A percentile compares a stretch with the other conserved stretches of the same genome.
Evolutionary conservation across 2,888 invertebrate genomes (phyloP).

Genomic region (Phyllotreta striolata): DNA sequence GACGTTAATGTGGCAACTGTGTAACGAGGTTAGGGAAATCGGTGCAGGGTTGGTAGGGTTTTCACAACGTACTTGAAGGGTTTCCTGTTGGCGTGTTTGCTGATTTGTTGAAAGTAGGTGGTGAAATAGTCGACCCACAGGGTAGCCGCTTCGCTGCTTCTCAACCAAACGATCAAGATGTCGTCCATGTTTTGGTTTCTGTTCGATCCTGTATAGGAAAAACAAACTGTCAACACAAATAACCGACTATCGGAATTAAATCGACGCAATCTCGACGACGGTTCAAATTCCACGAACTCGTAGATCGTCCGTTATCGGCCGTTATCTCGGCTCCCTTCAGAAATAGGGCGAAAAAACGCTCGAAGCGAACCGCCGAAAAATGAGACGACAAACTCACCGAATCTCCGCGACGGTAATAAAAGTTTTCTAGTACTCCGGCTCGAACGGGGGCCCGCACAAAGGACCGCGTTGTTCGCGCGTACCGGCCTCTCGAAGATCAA

Average conservation of each 20-base stretch:
- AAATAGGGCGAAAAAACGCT: too few relatives aligned
- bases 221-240: too few relatives aligned
- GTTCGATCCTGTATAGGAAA: conserved; percentile 50
- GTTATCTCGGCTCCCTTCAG: too few relatives aligned
- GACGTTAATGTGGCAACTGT: neutral
- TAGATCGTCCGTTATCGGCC: too few relatives aligned
- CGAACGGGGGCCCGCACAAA: neutral
- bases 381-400: too few relatives aligned
- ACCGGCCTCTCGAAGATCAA: conserved; percentile 6
- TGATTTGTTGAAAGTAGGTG: conserved; percentile 84
- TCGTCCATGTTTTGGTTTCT: conserved; percentile 73
- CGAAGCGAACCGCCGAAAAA: too few relatives aligned
- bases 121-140: conserved; percentile 84
- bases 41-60: neutral
- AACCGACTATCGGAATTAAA: too few relatives aligned
- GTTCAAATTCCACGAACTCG: too few relatives aligned
- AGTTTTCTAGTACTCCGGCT: too few relatives aligned
- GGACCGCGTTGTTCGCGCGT: conserved; percentile 2
- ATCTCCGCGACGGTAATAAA: too few relatives aligned
- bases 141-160: conserved; percentile 78
- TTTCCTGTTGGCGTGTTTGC: conserved; percentile 77
- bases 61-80: conserved; percentile 76
- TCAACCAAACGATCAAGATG: conserved; percentile 81
- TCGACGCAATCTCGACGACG: too few relatives aligned
- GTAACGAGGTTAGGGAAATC: neutral